These are phyloP conservation scores for Prochilodus magdalenae DNA, from an alignment of 2,113 vertebrate genomes.

Conservation along the genomic window DNA sequence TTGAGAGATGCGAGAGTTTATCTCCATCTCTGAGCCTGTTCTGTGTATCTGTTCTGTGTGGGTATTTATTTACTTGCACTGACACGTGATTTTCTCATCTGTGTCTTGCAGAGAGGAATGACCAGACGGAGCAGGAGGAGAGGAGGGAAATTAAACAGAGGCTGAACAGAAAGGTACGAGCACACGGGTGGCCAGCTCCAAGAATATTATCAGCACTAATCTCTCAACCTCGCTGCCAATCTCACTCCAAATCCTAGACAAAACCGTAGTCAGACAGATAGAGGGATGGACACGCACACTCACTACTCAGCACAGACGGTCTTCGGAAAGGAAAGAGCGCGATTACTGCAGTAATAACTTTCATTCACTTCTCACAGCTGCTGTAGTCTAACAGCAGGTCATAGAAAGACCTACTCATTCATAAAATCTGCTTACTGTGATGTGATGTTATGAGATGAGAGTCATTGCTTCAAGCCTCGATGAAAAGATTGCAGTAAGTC, in stretches of 20 bases:
- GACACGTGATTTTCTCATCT: background rate
- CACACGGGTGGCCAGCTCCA: background rate
- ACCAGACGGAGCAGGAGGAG: slow-evolving; percentile 95
- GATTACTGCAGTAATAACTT: background rate
- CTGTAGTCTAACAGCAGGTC: background rate
- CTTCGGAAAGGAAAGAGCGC: background rate
- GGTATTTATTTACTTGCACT: background rate
- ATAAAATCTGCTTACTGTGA: background rate
- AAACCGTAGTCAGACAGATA: background rate
- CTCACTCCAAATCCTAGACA: slow-evolving; percentile 6
- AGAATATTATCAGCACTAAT: slow-evolving; percentile 20
- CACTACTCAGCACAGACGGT: background rate
- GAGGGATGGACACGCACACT: background rate
- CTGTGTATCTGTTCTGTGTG: background rate
- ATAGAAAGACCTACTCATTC: background rate
- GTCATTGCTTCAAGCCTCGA: background rate
- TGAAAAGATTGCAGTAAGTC: background rate
- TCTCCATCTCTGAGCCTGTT: background rate
- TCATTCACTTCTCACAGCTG: background rate
- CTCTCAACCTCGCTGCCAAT: background rate
- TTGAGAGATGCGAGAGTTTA: no score
- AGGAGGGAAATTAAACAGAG: slow-evolving; percentile 96
- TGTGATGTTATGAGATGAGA: background rate
- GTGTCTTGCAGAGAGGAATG: slow-evolving; percentile 87
- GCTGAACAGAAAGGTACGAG: slow-evolving; percentile 91